A percentile compares a stretch with the other conserved stretches of the same genome.
Conservation (phyloP, 2,888 invertebrate species). For the Sericinus montela region DNA sequence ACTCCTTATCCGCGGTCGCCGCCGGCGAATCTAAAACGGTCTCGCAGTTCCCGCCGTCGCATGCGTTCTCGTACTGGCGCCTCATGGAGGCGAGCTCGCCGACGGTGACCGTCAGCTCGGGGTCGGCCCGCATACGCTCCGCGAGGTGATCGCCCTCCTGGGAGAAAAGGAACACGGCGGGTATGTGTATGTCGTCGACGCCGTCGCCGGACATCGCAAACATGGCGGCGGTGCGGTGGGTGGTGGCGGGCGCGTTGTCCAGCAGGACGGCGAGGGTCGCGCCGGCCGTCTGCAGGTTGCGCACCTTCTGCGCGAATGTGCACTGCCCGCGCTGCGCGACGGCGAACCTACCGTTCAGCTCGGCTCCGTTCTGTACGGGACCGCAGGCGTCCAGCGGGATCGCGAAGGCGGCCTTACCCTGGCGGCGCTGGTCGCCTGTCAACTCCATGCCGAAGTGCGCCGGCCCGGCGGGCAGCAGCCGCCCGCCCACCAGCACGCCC, state of each 20-base stretch:
- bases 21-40: conserved; percentile 31
- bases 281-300: conserved; percentile 89
- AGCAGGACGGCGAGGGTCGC: conserved; percentile 91
- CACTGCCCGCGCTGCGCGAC: conserved; percentile 95
- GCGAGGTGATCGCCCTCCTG: conserved; percentile 86
- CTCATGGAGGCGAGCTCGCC: conserved; percentile 67
- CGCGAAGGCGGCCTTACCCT: conserved; percentile 82
- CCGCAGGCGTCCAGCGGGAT: conserved; percentile 85
- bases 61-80: conserved; percentile 38
- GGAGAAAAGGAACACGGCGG: conserved; percentile 93
- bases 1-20: conserved; percentile 43
- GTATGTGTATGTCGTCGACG: conserved; percentile 90
- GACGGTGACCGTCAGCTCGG: conserved; percentile 75
- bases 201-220: conserved; percentile 99
- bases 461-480: conserved; percentile 85
- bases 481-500: conserved; percentile 43
- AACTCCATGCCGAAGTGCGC: conserved; percentile 94
- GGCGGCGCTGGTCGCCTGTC: conserved; percentile 76
- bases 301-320: conserved; percentile 96
- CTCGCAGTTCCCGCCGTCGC: conserved; percentile 45
- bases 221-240: conserved; percentile 86
- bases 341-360: conserved; percentile 86
- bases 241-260: conserved; percentile 89
- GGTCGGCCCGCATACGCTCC: conserved; percentile 76
- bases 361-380: conserved; percentile 75